phyloP scores from a whole-genome alignment of 1,140 invertebrate genomes.

The Scaptomyza hsui region DNA sequence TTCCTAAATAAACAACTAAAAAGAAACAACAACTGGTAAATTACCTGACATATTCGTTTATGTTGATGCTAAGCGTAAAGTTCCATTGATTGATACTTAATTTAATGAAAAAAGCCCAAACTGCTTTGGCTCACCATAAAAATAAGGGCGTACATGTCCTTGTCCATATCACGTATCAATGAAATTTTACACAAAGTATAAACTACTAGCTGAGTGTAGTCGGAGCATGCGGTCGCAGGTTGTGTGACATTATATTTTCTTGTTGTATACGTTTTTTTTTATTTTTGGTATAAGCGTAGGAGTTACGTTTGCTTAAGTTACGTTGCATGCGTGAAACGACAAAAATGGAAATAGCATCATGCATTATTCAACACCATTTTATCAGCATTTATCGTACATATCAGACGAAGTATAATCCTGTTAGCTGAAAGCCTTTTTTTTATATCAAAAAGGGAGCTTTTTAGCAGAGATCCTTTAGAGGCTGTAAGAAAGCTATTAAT shows the following conservation, averaged over 20 bases:
- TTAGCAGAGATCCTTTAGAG: no score
- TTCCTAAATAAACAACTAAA: conserved; percentile 47
- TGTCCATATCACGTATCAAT: conserved; percentile 47
- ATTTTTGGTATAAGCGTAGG: conserved; percentile 30
- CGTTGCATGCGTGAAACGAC: conserved; percentile 52
- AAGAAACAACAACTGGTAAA: conserved; percentile 39
- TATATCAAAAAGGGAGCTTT: not conserved
- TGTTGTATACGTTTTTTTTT: not conserved
- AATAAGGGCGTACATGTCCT: conserved; percentile 3
- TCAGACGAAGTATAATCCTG: not conserved
- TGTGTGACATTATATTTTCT: conserved; percentile 48
- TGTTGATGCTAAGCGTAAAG: conserved; percentile 66
- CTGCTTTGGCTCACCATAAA: conserved; percentile 13
- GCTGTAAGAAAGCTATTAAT: no score
- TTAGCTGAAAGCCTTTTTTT: not conserved
- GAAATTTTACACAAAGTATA: conserved; percentile 62
- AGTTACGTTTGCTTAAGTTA: conserved; percentile 46
- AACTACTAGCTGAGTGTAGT: conserved; percentile 71
- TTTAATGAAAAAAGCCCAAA: conserved; percentile 12
- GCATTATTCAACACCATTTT: conserved; percentile 43
- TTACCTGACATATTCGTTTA: conserved; percentile 44
- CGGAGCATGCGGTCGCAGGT: conserved; percentile 73
- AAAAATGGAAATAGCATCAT: conserved; percentile 52
- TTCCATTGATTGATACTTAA: conserved; percentile 60
- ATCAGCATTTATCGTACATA: conserved; percentile 43